These are phyloP conservation scores for Podotricha telesiphe DNA, from an alignment of 2,888 invertebrate genomes.

Conservation along the genomic window DNA sequence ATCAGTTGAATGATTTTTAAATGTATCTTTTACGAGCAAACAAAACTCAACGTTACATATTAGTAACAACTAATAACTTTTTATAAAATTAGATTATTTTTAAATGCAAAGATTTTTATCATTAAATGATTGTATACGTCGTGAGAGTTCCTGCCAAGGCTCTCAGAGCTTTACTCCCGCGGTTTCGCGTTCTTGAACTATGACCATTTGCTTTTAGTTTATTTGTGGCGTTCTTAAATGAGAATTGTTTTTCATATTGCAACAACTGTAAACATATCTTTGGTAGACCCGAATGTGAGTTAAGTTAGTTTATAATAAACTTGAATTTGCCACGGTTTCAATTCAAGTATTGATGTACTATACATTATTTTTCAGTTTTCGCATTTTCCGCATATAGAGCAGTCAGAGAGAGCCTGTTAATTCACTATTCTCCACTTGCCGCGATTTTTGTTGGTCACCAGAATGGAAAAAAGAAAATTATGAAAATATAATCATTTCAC, in stretches of 20 bases:
- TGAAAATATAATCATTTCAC: too few species aligned
- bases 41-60: too few species aligned
- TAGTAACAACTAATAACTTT: not conserved
- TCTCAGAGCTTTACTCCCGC: not conserved
- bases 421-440: too few species aligned
- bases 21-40: too few species aligned
- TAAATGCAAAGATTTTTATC: conserved; percentile 4
- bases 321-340: too few species aligned
- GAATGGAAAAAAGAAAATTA: too few species aligned
- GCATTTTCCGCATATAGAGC: too few species aligned
- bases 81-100: not conserved
- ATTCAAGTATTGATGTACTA: too few species aligned
- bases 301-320: not conserved
- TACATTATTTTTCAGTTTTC: too few species aligned
- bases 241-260: not conserved
- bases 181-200: conserved; percentile 28
- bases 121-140: conserved; percentile 2
- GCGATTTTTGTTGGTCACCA: too few species aligned
- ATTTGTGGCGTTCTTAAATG: not conserved
- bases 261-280: not conserved
- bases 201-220: conserved; percentile 27
- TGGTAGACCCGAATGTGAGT: not conserved
- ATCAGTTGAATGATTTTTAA: too few species aligned
- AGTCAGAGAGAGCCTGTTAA: too few species aligned
- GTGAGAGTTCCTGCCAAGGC: conserved; percentile 17